Evolutionary conservation across 2,113 vertebrate species (phyloP), one percentile per base, ranked within the genome.

Genomic region (Cephalopterus ornatus): DNA sequence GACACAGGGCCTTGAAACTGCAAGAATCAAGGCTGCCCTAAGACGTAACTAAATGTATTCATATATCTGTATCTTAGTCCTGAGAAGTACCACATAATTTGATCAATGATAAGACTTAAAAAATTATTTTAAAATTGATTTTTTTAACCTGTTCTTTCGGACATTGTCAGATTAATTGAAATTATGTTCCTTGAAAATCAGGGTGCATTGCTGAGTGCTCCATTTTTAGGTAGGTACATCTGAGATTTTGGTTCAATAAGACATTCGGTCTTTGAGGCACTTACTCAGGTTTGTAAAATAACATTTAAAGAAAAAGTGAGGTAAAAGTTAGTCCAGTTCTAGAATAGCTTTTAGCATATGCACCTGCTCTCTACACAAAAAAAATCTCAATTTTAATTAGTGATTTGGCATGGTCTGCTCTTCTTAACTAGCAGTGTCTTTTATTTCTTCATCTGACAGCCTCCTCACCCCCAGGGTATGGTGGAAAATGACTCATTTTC

Each of bases 381-480:
- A 76, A 59, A 82, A 78, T 68, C 94, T 92, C 67, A 97, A 68
- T 96, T 96, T 97, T 97, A 97, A 97, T 97, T 97, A 96, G 76
- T 95, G 88, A 97, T 97, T 97, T 97, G 96, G 95, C 96, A 97
- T 97, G 93, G 92, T 97, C 95, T 97, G 73, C 44, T 96, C 92
- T 93, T 93, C 95, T 94, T 96, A 97, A 94, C 95, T 96, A 96
- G 78, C 95, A 95, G 55, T 95, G 91, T 88, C 95, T 97, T 97
- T 97, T 95, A 93, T 96, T 97, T 97, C 92, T 96, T 96, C 91
- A 68, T 97, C 92, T 97, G 89, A 95, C 85, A 95, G 91, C 37
- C 79, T 97, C 59, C 56, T 93, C 72, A 58, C 73, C 96, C 95
- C 74, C 76, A 95, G 96, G 96, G 81, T 42, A 91, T 67, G 73